Conservation (phyloP, 2,797 vertebrate species). For the Gouania willdenowi region DNA sequence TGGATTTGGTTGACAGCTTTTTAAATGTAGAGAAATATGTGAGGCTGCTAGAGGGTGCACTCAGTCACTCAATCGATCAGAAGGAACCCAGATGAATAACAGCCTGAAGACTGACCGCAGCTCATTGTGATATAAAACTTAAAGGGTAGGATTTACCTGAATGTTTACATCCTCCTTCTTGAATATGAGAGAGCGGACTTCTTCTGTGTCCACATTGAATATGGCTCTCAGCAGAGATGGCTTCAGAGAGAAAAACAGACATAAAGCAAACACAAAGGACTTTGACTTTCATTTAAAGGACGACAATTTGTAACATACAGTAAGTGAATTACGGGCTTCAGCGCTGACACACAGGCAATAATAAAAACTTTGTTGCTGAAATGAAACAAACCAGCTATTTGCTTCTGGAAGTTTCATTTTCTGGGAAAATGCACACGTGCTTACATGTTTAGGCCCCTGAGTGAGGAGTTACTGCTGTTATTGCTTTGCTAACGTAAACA, state of each 20-base stretch:
- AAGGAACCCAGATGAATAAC: conserved; percentile 12
- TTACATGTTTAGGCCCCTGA: too few relatives aligned
- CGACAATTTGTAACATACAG: conserved; percentile 12
- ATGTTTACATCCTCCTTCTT: conserved; percentile 98
- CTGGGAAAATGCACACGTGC: neutral
- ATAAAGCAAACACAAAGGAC: neutral
- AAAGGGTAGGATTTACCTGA: conserved; percentile 76
- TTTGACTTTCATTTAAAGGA: neutral
- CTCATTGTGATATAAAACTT: neutral
- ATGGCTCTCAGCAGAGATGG: conserved; percentile 94
- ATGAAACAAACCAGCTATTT: conserved; percentile 13
- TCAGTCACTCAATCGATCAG: conserved; percentile 20
- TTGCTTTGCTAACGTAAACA: too few relatives aligned
- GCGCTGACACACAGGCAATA: neutral
- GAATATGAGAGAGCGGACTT: conserved; percentile 95
- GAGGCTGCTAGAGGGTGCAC: conserved; percentile 22
- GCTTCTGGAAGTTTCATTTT: conserved; percentile 29
- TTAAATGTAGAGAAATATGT: conserved; percentile 4
- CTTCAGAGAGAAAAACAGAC: conserved; percentile 65
- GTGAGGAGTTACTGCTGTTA: too few relatives aligned
- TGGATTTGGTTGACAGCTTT: conserved; percentile 14
- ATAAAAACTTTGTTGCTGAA: too few relatives aligned
- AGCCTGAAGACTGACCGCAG: neutral
- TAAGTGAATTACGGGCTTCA: conserved; percentile 15
- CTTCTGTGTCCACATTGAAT: conserved; percentile 95